Base-by-base conservation (phyloP, 2,113 vertebrate genomes). In the Neoarius graeffei region DNA sequence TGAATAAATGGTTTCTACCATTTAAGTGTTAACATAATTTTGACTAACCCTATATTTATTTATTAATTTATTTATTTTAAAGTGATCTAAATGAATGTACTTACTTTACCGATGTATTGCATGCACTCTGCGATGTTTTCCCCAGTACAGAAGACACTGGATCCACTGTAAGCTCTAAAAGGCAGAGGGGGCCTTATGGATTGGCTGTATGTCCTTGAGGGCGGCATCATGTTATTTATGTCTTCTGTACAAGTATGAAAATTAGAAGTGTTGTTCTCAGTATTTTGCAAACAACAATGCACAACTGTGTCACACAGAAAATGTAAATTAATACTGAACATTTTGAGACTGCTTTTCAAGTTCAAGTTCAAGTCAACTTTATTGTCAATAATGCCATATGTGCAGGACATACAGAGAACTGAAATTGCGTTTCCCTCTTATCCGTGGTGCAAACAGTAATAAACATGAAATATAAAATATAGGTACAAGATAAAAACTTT, bases 61-160 rank as follows among this genome's bases (percentile, higher is more conserved):
- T 52, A 35, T 23, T 2, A 4, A 23, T 48, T 10, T 48, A 48
- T 20, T 35, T n/a, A n/a, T n/a, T n/a, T n/a, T n/a, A n/a, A 71
- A 25, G 35, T 35, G 13, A 15, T 17, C 13, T 19, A 9, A 25
- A 81, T 27, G 14, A 56, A 80, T 81, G 66, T 57, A 27, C 4
- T 79, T 93, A 98, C 98, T 96, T 97, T 96, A 91, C 94, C 95
- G 91, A 99, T 96, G 94, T 98, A 97, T 0, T 95, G 95, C 83
- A 97, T 92, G 91, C 98, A 97, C 92, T 98, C 96, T 77, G 96
- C 96, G 89, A 99, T 93, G 90, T 99, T 99, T 71, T 96, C 95
- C 92, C 97, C 97, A 88, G 96, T 97, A 95, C 98, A 99, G 91
- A 99, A 99, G 93, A 94, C 94, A 94, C 95, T 93, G 84, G 93